phyloP scores from a whole-genome alignment of 2,113 vertebrate species.

The Eublepharis macularius region DNA sequence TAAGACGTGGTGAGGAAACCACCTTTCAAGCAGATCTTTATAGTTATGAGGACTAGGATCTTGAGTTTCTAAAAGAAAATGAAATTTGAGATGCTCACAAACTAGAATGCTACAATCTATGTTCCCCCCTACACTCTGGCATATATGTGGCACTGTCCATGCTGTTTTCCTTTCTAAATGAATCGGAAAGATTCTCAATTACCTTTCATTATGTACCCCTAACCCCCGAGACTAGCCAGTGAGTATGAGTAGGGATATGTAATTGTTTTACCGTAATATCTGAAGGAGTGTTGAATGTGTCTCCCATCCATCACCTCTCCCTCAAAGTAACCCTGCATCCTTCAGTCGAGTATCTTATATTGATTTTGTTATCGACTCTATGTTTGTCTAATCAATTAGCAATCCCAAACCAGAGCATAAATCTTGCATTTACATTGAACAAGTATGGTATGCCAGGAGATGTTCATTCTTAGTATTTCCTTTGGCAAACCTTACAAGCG shows the following conservation, averaged over 20 bases:
- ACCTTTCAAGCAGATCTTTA: neutral
- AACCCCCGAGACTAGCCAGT: neutral
- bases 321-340: conserved; percentile 23
- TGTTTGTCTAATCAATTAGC: conserved; percentile 59
- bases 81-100: neutral
- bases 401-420: conserved; percentile 4
- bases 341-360: conserved; percentile 52
- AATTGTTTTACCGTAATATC: neutral
- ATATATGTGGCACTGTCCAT: neutral
- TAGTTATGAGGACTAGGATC: neutral
- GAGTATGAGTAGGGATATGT: conserved; percentile 19
- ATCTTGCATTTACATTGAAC: conserved; percentile 40
- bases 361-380: conserved; percentile 59
- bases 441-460: conserved; percentile 30
- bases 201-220: neutral
- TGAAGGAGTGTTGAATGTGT: conserved; percentile 15
- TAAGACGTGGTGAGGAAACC: too few species aligned
- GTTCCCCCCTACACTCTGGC: too few species aligned
- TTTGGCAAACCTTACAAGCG: neutral
- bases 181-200: neutral
- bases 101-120: neutral
- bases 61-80: neutral
- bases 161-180: neutral
- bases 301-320: neutral
- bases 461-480: conserved; percentile 16